Evolutionary conservation across 1,140 invertebrate genomes (phyloP), one percentile per base, ranked within the genome.

Genomic region (Calliopsis andreniformis): DNA sequence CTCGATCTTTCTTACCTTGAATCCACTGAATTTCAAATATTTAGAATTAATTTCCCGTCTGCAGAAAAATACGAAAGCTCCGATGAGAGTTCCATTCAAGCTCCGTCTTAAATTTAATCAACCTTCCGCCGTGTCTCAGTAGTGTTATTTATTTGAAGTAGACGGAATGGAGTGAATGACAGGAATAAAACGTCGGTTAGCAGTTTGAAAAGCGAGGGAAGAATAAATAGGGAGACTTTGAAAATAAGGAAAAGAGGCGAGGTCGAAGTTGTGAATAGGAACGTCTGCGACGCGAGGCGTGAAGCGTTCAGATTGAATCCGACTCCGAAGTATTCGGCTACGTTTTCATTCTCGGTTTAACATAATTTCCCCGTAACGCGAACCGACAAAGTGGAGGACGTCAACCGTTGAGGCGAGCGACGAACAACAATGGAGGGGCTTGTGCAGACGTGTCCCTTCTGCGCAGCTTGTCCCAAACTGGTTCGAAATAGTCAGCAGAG

Each of bases 271-370:
- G 14, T 35, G 67, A 69, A 69, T 58, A 35, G 39, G n/a, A 47
- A 58, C 30, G 53, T 45, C 14, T n/a, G 39, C 14, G 51, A 7
- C 25, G 25, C 53, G 55, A 59, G 43, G 55, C 55, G 32, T 28
- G 68, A 39, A 49, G 16, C 20, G 23, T 28, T 45, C 23, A 1
- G 56, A 61, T 51, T 51, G 16, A 30, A 68, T 45, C 18, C 39
- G n/a, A 39, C 6, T 35, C 1, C 16, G 35, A 61, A 45, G 12
- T 39, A 49, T 62, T 30, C 8, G 18, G 28, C 28, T 35, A 32
- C 61, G 49, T 43, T 64, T 64, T n/a, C 35, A 62, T 73, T 45
- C 70, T 45, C 25, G 61, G 30, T 64, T 66, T 66, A 56, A 66
- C 49, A 55, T 73, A 73, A 64, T 73, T 35, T 56, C 14, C 16